Evolutionary conservation across 2,113 vertebrate genomes (phyloP).

Genomic region (Microtus pennsylvanicus): DNA sequence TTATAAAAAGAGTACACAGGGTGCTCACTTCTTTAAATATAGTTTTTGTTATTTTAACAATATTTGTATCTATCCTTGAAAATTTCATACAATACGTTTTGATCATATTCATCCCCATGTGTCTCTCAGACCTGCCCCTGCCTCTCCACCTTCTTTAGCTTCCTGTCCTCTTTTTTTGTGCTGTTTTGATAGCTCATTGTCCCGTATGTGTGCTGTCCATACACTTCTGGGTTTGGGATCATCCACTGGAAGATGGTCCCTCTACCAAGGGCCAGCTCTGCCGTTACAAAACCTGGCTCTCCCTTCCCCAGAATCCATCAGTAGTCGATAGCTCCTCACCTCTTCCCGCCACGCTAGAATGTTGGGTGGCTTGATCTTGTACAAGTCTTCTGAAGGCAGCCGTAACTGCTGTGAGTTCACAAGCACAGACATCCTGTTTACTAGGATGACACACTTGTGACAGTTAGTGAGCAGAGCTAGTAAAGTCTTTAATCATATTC

Average conservation of each 20-base stretch:
- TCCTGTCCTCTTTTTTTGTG: no score
- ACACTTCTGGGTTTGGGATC: no score
- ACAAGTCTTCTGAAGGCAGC: not conserved
- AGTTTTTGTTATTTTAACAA: not conserved
- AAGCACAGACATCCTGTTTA: no score
- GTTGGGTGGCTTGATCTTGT: not conserved
- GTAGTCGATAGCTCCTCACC: not conserved
- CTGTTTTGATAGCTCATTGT: not conserved
- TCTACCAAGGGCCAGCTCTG: not conserved
- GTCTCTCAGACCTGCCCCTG: not conserved
- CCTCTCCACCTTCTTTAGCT: no score
- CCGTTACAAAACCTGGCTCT: not conserved
- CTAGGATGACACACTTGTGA: not conserved
- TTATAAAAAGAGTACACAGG: not conserved
- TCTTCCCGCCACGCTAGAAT: not conserved
- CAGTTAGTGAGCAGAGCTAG: not conserved
- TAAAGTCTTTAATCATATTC: not conserved
- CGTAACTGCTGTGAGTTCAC: not conserved
- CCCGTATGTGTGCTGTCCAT: no score
- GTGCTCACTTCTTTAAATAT: not conserved
- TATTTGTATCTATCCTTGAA: not conserved
- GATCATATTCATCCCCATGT: no score
- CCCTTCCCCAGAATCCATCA: no score
- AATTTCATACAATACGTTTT: not conserved
- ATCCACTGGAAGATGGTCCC: no score